These are phyloP conservation scores for Acronicta alni DNA, from an alignment of 2,888 invertebrate genomes.

Conservation along the genomic window DNA sequence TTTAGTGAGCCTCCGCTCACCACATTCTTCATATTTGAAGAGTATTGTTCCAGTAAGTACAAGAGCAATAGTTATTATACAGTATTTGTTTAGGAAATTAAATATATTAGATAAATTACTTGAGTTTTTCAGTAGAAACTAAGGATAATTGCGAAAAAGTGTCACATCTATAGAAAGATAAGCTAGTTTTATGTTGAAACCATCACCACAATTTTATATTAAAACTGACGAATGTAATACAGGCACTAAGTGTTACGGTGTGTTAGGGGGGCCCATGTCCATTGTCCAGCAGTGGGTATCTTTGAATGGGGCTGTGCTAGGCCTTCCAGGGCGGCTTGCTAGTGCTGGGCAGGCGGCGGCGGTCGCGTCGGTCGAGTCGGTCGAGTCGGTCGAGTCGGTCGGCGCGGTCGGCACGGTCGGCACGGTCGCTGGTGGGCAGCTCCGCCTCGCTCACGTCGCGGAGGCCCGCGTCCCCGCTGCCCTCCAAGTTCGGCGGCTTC, in stretches of 20 bases:
- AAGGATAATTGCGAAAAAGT: no score
- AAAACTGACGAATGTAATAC: background rate
- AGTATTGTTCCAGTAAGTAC: no score
- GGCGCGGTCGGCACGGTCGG: slow-evolving; percentile 55
- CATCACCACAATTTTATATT: background rate
- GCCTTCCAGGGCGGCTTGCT: slow-evolving; percentile 84
- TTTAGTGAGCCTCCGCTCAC: no score
- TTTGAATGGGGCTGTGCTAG: no score
- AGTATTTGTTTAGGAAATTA: no score
- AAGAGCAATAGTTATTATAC: no score
- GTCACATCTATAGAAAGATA: no score
- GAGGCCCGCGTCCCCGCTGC: slow-evolving; percentile 53
- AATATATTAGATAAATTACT: no score
- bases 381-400: slow-evolving; percentile 72
- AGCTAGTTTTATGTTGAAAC: background rate
- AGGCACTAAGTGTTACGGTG: background rate
- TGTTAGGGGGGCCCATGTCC: background rate
- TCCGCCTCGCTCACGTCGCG: slow-evolving; percentile 65
- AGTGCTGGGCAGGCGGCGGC: slow-evolving; percentile 13
- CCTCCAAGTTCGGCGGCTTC: slow-evolving; percentile 81
- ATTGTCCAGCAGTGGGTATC: background rate
- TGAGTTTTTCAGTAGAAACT: no score
- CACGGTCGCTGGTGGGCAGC: slow-evolving; percentile 77
- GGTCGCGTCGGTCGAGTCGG: slow-evolving; percentile 27
- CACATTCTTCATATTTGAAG: no score